Base-by-base conservation (phyloP, 2,113 vertebrate genomes). In the Tympanuchus pallidicinctus region DNA sequence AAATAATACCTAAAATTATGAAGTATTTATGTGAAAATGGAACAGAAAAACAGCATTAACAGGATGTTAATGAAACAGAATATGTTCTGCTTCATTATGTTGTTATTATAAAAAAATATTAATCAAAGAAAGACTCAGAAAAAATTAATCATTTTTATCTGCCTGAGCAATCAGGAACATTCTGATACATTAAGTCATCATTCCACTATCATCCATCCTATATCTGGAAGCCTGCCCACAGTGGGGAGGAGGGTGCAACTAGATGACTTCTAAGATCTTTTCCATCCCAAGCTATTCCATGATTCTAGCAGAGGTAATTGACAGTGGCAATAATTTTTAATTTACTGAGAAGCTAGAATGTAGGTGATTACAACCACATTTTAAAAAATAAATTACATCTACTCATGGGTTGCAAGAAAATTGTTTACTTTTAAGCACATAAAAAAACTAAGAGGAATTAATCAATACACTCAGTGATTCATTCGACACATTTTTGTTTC, bases 141-240 rank as follows among this genome's bases (percentile, higher is more conserved):
- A 69, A 69, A 93, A 82, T 30, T 36, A 73, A 19, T 89, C 13
- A 77, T 86, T 82, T 63, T 9, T 56, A 45, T 40, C 80, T 71
- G 38, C 28, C 90, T 83, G 42, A 78, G 25, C 17, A 88, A 86
- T n/a, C 89, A 94, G 87, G 28, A 72, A 30, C 32, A 81, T 91
- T 82, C 72, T 63, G 8, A 65, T 85, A 30, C 78, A 59, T 78
- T 74, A 64, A 92, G 69, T 66, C 47, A 90, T 65, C 20, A 38
- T 15, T 78, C 61, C 16, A 71, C 40, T 81, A 69, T 8, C 38
- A 34, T 81, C 72, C 66, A 61, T 17, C 71, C 60, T 70, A 27
- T 65, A 52, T 76, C 74, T 93, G 71, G 54, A 59, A n/a, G 17
- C 18, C 56, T n/a, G 10, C 56, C 32, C 56, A 57, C 11, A 11